Percentiles rank a stretch among this genome's conserved stretches.
Evolutionary conservation across 2,797 vertebrate genomes (phyloP).

Genomic region (Typhlichthys subterraneus): DNA sequence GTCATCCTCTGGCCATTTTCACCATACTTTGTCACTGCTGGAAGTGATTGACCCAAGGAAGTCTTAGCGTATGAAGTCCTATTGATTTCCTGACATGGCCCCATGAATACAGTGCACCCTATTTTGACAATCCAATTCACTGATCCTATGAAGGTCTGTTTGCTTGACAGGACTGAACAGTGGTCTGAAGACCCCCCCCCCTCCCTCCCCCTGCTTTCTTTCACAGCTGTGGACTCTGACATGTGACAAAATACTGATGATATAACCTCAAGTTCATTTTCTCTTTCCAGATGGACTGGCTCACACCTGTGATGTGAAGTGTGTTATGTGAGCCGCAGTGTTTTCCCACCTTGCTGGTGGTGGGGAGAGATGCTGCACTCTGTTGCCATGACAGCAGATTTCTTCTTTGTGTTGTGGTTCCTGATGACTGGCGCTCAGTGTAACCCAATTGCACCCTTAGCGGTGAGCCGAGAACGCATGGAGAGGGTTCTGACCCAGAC

Average conservation of each 20-base stretch:
- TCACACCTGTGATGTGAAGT: conserved; percentile 78
- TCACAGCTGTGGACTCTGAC: conserved; percentile 15
- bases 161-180: conserved; percentile 33
- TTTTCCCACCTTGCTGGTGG: conserved; percentile 84
- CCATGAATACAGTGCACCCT: conserved; percentile 47
- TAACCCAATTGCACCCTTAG: conserved; percentile 85
- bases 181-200: conserved; percentile 13
- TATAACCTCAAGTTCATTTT: conserved; percentile 68
- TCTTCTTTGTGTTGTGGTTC: conserved; percentile 90
- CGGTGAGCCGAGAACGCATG: conserved; percentile 78
- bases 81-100: conserved; percentile 61
- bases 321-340: conserved; percentile 87
- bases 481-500: conserved; percentile 69
- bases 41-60: conserved; percentile 60
- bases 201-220: conserved; percentile 1
- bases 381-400: conserved; percentile 92
- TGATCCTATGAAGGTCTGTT: conserved; percentile 44
- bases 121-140: conserved; percentile 58
- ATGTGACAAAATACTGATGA: conserved; percentile 51
- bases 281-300: conserved; percentile 85
- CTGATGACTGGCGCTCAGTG: conserved; percentile 84
- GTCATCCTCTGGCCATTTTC: conserved; percentile 43
- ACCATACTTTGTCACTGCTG: conserved; percentile 42
- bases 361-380: conserved; percentile 88
- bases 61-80: conserved; percentile 58